Conservation (phyloP, 2,113 vertebrate species). For the Pogona vitticeps region DNA sequence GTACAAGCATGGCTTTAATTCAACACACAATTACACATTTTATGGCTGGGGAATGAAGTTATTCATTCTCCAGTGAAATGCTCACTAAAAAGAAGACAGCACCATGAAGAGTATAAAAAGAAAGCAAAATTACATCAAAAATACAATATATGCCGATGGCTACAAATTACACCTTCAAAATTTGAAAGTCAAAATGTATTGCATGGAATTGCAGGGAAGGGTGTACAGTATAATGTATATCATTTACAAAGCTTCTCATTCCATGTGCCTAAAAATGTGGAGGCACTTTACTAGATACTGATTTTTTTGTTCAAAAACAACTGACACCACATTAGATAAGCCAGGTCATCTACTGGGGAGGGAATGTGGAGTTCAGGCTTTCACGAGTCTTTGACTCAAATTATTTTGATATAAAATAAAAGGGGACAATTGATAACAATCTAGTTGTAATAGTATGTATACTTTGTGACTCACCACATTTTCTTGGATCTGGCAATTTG, state of each 20-base stretch:
- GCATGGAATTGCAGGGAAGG: not conserved
- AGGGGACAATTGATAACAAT: not conserved
- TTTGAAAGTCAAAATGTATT: not conserved
- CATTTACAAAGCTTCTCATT: not conserved
- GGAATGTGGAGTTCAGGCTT: not conserved
- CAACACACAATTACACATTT: not conserved
- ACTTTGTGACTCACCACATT: slow-evolving; percentile 90
- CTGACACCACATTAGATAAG: not conserved
- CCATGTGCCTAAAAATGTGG: not conserved
- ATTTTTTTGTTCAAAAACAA: not conserved
- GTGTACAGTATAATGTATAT: not conserved
- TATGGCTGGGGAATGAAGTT: not conserved
- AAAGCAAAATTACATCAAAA: not conserved
- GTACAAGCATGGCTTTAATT: not conserved
- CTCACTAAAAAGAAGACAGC: not conserved
- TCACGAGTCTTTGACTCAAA: not conserved
- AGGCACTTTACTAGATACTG: not conserved
- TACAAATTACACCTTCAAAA: not conserved
- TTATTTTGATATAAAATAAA: slow-evolving; percentile 4
- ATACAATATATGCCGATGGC: too few relatives aligned
- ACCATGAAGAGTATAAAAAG: not conserved
- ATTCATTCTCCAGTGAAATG: not conserved
- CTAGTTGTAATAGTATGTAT: not conserved
- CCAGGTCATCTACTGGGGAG: not conserved
- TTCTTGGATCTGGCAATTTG: slow-evolving; percentile 96